These are phyloP conservation scores for Cynaeus angustus DNA, from an alignment of 2,888 invertebrate species.

Conservation along the genomic window DNA sequence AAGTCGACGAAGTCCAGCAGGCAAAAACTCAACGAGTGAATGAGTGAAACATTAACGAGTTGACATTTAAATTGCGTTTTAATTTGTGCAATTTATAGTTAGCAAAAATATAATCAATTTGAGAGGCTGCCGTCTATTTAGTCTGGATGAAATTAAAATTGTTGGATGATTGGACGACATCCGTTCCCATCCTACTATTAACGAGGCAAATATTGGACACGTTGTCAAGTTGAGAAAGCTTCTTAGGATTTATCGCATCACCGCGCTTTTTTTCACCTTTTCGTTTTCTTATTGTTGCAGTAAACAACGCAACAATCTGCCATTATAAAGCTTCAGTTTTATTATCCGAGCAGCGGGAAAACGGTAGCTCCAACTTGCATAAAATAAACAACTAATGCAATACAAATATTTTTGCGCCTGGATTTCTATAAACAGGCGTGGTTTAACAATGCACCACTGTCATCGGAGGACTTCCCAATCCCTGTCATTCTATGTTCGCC, in stretches of 20 bases:
- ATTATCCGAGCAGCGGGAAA: constrained; percentile 41
- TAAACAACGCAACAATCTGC: constrained; percentile 42
- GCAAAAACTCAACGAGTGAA: constrained; percentile 35
- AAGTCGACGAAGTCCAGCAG: constrained; percentile 20
- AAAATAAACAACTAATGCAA: constrained; percentile 54
- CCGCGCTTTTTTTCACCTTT: background rate
- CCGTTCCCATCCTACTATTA: constrained; percentile 45
- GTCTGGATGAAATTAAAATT: constrained; percentile 43
- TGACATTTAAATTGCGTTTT: constrained; percentile 56
- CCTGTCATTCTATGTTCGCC: constrained; percentile 16
- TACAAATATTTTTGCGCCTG: constrained; percentile 53
- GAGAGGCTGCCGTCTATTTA: constrained; percentile 42
- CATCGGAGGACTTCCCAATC: constrained; percentile 22
- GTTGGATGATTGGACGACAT: constrained; percentile 47
- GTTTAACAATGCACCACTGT: constrained; percentile 51
- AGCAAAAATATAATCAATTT: constrained; percentile 47
- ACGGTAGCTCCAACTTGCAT: constrained; percentile 53
- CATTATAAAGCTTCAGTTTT: constrained; percentile 42
- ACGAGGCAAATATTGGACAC: constrained; percentile 44
- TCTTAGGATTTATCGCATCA: constrained; percentile 28
- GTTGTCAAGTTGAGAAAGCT: constrained; percentile 34
- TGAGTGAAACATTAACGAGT: constrained; percentile 48
- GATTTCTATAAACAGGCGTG: constrained; percentile 55
- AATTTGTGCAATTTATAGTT: constrained; percentile 56
- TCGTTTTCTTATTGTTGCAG: constrained; percentile 21